phyloP scores from a whole-genome alignment of 1,140 invertebrate genomes.

The Nautilus pompilius region DNA sequence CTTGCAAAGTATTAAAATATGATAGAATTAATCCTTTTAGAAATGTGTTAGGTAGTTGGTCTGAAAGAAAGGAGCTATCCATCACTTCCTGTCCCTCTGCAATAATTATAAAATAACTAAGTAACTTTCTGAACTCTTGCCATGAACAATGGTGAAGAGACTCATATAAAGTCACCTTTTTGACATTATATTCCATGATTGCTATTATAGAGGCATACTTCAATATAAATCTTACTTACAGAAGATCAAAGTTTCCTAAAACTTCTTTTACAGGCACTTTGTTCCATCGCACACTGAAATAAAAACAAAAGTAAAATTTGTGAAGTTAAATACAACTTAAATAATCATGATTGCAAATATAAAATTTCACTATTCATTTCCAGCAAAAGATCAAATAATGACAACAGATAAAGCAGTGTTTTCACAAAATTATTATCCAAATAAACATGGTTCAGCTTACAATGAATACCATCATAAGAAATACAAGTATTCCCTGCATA shows the following conservation, averaged over 20 bases:
- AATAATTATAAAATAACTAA: too few relatives aligned
- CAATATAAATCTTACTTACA: too few relatives aligned
- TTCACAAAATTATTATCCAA: neutral
- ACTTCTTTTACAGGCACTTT: constrained; percentile 77
- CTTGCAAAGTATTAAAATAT: too few relatives aligned
- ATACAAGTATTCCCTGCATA: neutral
- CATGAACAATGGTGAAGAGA: too few relatives aligned
- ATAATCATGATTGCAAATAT: neutral
- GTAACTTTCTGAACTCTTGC: too few relatives aligned
- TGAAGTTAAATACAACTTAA: constrained; percentile 1
- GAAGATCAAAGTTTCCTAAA: constrained; percentile 82
- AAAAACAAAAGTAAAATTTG: constrained; percentile 1
- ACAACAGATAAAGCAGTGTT: neutral
- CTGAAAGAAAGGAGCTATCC: too few relatives aligned
- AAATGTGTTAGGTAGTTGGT: too few relatives aligned
- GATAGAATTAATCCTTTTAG: too few relatives aligned
- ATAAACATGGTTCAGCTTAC: neutral
- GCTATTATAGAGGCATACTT: too few relatives aligned
- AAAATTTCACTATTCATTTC: neutral
- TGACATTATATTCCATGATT: too few relatives aligned
- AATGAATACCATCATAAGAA: neutral
- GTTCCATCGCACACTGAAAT: constrained; percentile 79
- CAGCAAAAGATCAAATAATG: neutral
- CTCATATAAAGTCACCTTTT: too few relatives aligned
- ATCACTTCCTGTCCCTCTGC: too few relatives aligned